Conservation (phyloP, 2,888 invertebrate species). For the Reticulitermes lucifugus region DNA sequence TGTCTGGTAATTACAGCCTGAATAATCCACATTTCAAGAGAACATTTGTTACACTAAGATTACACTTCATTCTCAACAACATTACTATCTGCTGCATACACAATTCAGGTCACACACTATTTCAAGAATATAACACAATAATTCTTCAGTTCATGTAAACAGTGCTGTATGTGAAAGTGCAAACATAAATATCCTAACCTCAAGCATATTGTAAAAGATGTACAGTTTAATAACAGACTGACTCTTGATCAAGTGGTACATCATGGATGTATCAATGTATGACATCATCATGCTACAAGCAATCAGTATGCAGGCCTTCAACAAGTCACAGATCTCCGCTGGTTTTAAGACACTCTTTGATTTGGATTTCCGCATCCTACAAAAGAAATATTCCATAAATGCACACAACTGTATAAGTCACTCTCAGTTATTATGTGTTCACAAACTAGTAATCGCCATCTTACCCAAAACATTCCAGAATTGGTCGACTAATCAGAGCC, state of each 20-base stretch:
- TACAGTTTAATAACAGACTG: slow-evolving; percentile 99
- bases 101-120: no score
- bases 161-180: no score
- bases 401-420: neutral
- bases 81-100: no score
- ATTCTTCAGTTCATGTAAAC: no score
- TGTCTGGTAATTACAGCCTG: no score
- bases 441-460: slow-evolving; percentile 54
- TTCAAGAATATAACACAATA: no score
- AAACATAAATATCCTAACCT: slow-evolving; percentile 70
- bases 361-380: slow-evolving; percentile 55
- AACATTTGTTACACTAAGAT: no score
- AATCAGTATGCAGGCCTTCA: slow-evolving; percentile 91
- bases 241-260: slow-evolving; percentile 97
- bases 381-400: slow-evolving; percentile 37
- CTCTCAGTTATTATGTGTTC: neutral
- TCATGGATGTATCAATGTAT: slow-evolving; percentile 96
- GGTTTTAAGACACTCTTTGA: slow-evolving; percentile 78
- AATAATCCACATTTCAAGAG: no score
- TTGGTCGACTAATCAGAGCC: slow-evolving; percentile 80
- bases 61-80: no score
- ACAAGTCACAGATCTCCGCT: slow-evolving; percentile 94
- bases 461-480: slow-evolving; percentile 80
- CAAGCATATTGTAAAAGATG: slow-evolving; percentile 99
- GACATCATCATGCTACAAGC: slow-evolving; percentile 86